Conservation (phyloP, 2,797 vertebrate genomes). For the Trematomus bernacchii region DNA sequence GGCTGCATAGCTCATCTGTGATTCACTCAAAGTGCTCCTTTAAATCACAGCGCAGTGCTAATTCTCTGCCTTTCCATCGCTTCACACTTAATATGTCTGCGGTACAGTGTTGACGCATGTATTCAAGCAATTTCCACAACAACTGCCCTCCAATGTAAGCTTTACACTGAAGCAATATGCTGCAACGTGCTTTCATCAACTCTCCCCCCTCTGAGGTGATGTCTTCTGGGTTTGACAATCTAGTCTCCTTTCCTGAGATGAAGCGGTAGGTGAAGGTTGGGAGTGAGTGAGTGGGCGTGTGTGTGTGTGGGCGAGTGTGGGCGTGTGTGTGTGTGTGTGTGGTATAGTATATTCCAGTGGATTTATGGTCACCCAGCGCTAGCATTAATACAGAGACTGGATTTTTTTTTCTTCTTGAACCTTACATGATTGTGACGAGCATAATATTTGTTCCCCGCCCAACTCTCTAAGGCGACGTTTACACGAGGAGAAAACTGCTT, state of each 20-base stretch:
- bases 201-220: slow-evolving; percentile 40
- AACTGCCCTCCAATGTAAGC: slow-evolving; percentile 17
- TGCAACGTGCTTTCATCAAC: slow-evolving; percentile 59
- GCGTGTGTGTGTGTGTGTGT: not conserved
- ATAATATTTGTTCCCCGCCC: no score
- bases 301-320: slow-evolving; percentile 32
- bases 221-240: slow-evolving; percentile 57
- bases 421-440: no score
- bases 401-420: no score
- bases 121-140: slow-evolving; percentile 30
- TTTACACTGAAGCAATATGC: slow-evolving; percentile 56
- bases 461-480: no score
- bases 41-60: slow-evolving; percentile 13
- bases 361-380: no score
- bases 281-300: slow-evolving; percentile 61
- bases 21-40: slow-evolving; percentile 32
- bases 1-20: slow-evolving; percentile 21
- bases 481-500: no score
- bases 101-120: slow-evolving; percentile 31
- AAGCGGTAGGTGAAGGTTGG: slow-evolving; percentile 61
- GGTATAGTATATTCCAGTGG: no score
- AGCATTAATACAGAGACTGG: no score
- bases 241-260: slow-evolving; percentile 53
- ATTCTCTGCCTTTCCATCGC: slow-evolving; percentile 28
- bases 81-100: not conserved